Evolutionary conservation across 2,113 vertebrate species (phyloP), one percentile per base, ranked within the genome.

Genomic region (Hypocryptadius cinnamomeus): DNA sequence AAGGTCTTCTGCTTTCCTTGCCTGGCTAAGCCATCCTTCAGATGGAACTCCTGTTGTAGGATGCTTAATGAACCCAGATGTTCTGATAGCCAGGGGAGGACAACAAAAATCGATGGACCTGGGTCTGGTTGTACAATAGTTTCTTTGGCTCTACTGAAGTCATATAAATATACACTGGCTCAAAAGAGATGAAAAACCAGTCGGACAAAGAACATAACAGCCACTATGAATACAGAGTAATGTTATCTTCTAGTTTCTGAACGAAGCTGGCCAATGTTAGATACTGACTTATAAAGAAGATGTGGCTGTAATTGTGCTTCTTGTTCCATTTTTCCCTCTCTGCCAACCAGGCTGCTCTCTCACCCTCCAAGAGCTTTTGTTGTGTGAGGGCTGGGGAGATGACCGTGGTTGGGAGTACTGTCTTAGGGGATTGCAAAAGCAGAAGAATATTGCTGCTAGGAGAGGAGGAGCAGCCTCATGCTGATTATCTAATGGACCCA

Each of bases 61-160:
- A 39, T 87, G 39, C 63, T 80, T 91, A 73, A 59, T 56, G 42
- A 54, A 23, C 63, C 33, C 39, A 70, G 17, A 39, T 44, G 47
- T 85, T 82, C 71, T 51, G 50, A 35, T 47, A 73, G 22, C 33
- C 24, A 20, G 68, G 71, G 44, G 45, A 57, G 20, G 13, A 31
- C 17, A 70, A 42, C 39, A 83, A 79, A 77, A 87, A 5, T 8
- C 0, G 0, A 3, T 59, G 37, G 79, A 87, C 7, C 15, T 1
- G 2, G 22, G 37, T 91, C 72, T 63, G 24, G 30, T 56, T 18
- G 30, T 70, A 53, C 20, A 48, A 8, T 66, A 20, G 40, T 53
- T 79, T 79, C 27, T 79, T 57, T 87, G 71, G 28, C 30, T 15
- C 45, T 61, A 6, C 51, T 74, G 71, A 66, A 65, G 53, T 59